Evolutionary conservation across 1,140 invertebrate species (phyloP), one percentile per base, ranked within the genome.

Genomic region (Scylla paramamosain): DNA sequence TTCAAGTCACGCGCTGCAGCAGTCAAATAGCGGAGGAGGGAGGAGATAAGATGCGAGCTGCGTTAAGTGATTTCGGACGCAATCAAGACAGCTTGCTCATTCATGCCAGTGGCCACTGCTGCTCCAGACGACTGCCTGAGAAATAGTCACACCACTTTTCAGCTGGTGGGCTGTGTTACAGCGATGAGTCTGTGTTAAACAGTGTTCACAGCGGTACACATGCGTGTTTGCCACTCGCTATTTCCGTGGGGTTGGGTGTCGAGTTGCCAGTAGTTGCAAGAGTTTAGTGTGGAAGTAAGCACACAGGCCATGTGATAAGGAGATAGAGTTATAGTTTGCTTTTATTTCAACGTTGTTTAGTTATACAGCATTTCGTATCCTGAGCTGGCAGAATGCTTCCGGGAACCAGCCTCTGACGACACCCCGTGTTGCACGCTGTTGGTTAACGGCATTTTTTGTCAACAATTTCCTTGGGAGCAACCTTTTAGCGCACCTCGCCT

Each of bases 21-120:
- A 20, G 67, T 8, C 20, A 14, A 45, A 45, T 16, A 92, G 14
- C 28, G 48, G 7, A 82, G 32, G 8, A 84, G 29, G 29, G 48
- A 46, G 25, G 31, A 67, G 52, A 90, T 32, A 90, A 88, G 45
- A 48, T 14, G 31, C 39, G 84, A 8, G 28, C 28, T 25, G 28
- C 28, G 12, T 29, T 20, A 29, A 16, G 93, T 89, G 77, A 84
- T 84, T 46, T 46, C 39, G n/a, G 25, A 84, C 92, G n/a, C 77
- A 32, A 39, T 82, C 67, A 93, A 25, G n/a, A 14, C 39, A 84
- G 92, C 67, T 77, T 86, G 0, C 88, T 59, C 93, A 94, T 94
- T 94, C 88, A 94, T 90, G 31, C 86, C 93, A 39, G 12, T 94
- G 93, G 86, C 88, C 93, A 88, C 39, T 88, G 32, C 87, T 39